These are phyloP conservation scores for Melieria picta DNA, from an alignment of 2,888 invertebrate genomes.

Conservation along the genomic window DNA sequence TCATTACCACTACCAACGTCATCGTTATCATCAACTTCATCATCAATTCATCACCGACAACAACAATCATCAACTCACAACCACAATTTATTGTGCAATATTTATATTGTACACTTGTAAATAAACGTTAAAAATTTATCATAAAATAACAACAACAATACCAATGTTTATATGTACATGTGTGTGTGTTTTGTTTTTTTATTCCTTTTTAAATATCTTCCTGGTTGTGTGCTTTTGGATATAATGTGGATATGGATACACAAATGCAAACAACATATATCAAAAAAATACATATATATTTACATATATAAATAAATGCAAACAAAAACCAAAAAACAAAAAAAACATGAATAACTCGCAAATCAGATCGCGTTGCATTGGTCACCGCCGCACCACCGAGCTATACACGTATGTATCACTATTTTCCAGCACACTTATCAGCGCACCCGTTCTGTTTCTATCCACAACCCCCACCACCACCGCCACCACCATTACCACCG, in stretches of 20 bases:
- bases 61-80: too few relatives aligned
- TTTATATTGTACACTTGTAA: too few relatives aligned
- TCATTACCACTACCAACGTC: too few relatives aligned
- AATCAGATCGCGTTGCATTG: constrained; percentile 73
- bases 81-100: too few relatives aligned
- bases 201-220: not conserved
- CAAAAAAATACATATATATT: not conserved
- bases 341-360: constrained; percentile 7
- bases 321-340: constrained; percentile 1
- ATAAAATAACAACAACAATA: too few relatives aligned
- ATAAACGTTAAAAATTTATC: too few relatives aligned
- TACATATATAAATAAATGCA: constrained; percentile 13
- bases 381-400: constrained; percentile 72
- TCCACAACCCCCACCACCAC: constrained; percentile 64
- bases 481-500: constrained; percentile 50
- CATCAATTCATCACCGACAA: too few relatives aligned
- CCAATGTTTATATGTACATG: too few relatives aligned
- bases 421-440: constrained; percentile 70
- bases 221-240: constrained; percentile 3
- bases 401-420: constrained; percentile 73
- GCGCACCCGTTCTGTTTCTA: constrained; percentile 68
- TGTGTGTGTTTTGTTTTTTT: too few relatives aligned
- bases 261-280: not conserved
- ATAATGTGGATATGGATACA: not conserved
- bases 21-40: too few relatives aligned